phyloP scores from a whole-genome alignment of 1,140 invertebrate genomes.

The Ooceraea biroi region DNA sequence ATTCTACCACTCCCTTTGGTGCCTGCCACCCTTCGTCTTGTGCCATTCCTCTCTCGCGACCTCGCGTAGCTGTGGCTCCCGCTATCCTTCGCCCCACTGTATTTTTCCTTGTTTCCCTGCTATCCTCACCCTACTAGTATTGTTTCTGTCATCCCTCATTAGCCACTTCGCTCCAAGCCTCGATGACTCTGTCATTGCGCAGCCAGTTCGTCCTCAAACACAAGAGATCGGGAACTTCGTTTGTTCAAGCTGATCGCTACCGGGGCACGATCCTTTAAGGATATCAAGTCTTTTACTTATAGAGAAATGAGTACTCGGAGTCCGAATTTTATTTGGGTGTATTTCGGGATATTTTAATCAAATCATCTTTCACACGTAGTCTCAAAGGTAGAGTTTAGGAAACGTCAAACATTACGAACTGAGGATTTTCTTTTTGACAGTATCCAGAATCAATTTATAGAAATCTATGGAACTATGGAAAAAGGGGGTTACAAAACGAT shows the following conservation, averaged over 20 bases:
- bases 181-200: conserved; percentile 18
- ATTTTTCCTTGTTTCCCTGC: conserved; percentile 61
- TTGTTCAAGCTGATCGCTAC: conserved; percentile 12
- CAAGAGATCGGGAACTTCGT: neutral
- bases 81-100: conserved; percentile 62
- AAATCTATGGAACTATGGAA: too few species aligned
- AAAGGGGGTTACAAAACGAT: too few species aligned
- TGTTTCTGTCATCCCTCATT: conserved; percentile 50
- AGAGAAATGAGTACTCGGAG: neutral
- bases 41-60: conserved; percentile 42
- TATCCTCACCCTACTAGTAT: conserved; percentile 19
- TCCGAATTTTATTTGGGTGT: neutral
- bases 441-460: too few species aligned
- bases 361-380: neutral
- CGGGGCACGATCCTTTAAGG: neutral
- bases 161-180: conserved; percentile 9
- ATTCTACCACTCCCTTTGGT: conserved; percentile 54
- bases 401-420: neutral
- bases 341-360: neutral
- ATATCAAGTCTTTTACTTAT: neutral
- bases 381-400: neutral
- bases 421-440: neutral
- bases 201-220: neutral
- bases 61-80: conserved; percentile 37
- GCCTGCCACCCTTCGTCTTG: conserved; percentile 60